phyloP scores from a whole-genome alignment of 2,888 invertebrate species.

The Trichopria drosophilae region DNA sequence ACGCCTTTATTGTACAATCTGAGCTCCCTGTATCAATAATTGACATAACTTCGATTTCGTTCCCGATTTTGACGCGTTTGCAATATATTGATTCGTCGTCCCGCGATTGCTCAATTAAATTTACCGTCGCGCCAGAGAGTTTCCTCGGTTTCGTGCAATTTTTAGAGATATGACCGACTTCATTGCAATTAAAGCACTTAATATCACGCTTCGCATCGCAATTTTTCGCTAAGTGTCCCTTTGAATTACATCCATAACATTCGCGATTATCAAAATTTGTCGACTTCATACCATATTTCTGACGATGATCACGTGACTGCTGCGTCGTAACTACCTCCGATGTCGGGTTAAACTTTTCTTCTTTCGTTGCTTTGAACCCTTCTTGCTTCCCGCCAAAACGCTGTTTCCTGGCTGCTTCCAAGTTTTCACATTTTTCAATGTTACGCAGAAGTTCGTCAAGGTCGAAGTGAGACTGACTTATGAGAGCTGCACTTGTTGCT shows the following conservation, averaged over 20 bases:
- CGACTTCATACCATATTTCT: too few relatives aligned
- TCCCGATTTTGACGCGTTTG: constrained; percentile 13
- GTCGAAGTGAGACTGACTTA: neutral
- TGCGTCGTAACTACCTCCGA: too few relatives aligned
- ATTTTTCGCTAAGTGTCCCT: constrained; percentile 2
- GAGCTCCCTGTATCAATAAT: constrained; percentile 37
- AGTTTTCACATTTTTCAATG: constrained; percentile 7
- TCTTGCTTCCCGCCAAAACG: too few relatives aligned
- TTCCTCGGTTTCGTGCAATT: neutral
- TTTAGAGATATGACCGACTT: constrained; percentile 1
- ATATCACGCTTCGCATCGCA: neutral
- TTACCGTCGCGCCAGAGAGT: neutral
- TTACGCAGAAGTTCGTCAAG: constrained; percentile 6
- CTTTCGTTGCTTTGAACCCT: too few relatives aligned
- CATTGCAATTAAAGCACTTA: neutral
- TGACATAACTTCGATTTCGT: constrained; percentile 12
- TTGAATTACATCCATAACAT: constrained; percentile 2
- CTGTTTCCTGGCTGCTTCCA: too few relatives aligned
- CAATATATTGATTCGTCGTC: too few relatives aligned
- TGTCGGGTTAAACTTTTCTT: too few relatives aligned
- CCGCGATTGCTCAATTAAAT: too few relatives aligned
- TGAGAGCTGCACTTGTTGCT: constrained; percentile 11
- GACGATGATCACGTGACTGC: too few relatives aligned
- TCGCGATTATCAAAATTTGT: too few relatives aligned
- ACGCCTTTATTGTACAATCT: constrained; percentile 34